These are phyloP conservation scores for Aleiodes alternator DNA, from an alignment of 2,888 invertebrate species.

Conservation along the genomic window DNA sequence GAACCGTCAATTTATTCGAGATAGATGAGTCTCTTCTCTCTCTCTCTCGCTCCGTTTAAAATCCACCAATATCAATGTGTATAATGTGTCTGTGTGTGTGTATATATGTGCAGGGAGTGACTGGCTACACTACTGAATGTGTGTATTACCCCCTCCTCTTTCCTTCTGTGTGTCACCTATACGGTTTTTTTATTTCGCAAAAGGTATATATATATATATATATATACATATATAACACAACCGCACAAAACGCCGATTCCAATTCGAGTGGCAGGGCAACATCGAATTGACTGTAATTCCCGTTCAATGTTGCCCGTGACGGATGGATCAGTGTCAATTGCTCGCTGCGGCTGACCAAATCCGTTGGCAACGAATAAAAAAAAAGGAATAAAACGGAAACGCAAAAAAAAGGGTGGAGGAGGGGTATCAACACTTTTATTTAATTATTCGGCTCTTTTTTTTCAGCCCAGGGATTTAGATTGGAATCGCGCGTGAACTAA, in stretches of 20 bases:
- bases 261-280: slow-evolving; percentile 57
- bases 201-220: neutral
- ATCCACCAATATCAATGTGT: slow-evolving; percentile 50
- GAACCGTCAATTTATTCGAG: slow-evolving; percentile 55
- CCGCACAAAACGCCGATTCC: slow-evolving; percentile 53
- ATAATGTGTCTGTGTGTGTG: slow-evolving; percentile 38
- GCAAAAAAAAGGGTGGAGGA: slow-evolving; percentile 25
- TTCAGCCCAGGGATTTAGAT: no score
- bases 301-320: slow-evolving; percentile 72
- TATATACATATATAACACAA: slow-evolving; percentile 20
- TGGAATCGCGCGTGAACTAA: no score
- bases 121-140: slow-evolving; percentile 27
- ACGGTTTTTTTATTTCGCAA: neutral
- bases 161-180: slow-evolving; percentile 1
- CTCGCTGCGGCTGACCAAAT: slow-evolving; percentile 63
- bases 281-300: slow-evolving; percentile 73
- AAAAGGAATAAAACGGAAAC: slow-evolving; percentile 55
- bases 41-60: slow-evolving; percentile 45
- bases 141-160: slow-evolving; percentile 16
- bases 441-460: neutral
- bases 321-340: slow-evolving; percentile 74
- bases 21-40: slow-evolving; percentile 49
- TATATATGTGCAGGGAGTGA: slow-evolving; percentile 45
- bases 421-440: slow-evolving; percentile 5
- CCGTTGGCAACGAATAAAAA: slow-evolving; percentile 52